These are phyloP conservation scores for Anas platyrhynchos DNA, from an alignment of 2,113 vertebrate species.

Conservation along the genomic window DNA sequence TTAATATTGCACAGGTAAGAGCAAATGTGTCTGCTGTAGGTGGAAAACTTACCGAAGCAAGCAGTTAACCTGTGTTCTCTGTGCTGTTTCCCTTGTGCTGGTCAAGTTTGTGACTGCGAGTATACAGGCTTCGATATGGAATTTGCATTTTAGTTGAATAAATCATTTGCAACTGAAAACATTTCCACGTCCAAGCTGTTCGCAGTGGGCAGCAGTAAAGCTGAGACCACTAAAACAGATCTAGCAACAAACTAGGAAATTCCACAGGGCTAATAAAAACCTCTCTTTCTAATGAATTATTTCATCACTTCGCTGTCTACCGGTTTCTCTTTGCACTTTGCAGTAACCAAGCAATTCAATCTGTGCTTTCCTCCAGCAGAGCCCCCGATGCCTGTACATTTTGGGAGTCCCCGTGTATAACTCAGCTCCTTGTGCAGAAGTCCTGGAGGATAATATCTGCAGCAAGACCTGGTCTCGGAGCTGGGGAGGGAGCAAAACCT, in stretches of 20 bases:
- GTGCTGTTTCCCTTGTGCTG: neutral
- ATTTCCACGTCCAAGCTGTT: neutral
- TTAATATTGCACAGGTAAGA: neutral
- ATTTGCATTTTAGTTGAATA: neutral
- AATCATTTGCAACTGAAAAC: neutral
- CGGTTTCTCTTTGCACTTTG: neutral
- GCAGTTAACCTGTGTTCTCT: neutral
- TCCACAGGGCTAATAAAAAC: neutral
- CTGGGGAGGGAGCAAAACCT: neutral
- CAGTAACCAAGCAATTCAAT: neutral
- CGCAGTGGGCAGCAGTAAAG: neutral
- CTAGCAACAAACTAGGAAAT: neutral
- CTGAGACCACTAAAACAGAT: neutral
- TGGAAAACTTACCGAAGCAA: neutral
- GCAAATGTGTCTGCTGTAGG: neutral
- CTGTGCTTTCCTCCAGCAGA: neutral
- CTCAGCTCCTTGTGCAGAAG: neutral
- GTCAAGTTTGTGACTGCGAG: neutral
- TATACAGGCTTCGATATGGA: neutral
- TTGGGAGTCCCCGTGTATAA: neutral
- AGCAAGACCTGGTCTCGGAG: neutral
- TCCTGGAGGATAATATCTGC: neutral
- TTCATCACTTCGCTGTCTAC: neutral
- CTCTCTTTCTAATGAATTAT: neutral
- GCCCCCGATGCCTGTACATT: neutral